phyloP scores from a whole-genome alignment of 2,888 invertebrate genomes.

The Hypena proboscidalis region DNA sequence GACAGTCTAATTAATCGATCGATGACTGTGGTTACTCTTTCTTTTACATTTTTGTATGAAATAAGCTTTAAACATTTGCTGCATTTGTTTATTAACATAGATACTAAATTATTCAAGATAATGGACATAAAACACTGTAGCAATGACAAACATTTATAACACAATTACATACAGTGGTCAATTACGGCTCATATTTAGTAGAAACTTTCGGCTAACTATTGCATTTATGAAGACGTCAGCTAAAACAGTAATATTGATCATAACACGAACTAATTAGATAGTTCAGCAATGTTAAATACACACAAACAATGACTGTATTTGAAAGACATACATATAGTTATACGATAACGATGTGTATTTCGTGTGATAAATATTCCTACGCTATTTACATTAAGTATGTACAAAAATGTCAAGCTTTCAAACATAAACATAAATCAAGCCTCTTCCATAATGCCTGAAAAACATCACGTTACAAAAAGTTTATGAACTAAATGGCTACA shows the following conservation, averaged over 20 bases:
- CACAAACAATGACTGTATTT: conserved; percentile 24
- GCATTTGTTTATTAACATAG: too few species aligned
- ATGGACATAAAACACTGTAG: too few species aligned
- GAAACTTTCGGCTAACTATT: not conserved
- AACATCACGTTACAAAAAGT: conserved; percentile 47
- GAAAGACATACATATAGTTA: conserved; percentile 21
- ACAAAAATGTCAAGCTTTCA: conserved; percentile 60
- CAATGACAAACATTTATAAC: too few species aligned
- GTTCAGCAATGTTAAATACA: conserved; percentile 17
- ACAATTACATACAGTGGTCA: not conserved
- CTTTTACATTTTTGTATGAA: not conserved
- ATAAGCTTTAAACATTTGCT: too few species aligned
- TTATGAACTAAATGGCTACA: conserved; percentile 32
- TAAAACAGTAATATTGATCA: conserved; percentile 12
- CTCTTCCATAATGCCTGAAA: conserved; percentile 51
- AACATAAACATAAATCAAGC: conserved; percentile 58
- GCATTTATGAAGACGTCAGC: conserved; percentile 8
- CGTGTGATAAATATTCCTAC: conserved; percentile 29
- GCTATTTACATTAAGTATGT: conserved; percentile 59
- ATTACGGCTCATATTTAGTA: not conserved
- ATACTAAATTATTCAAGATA: too few species aligned
- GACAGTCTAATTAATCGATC: conserved; percentile 12
- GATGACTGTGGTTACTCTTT: conserved; percentile 20
- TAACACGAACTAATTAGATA: conserved; percentile 13
- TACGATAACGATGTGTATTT: conserved; percentile 28